Evolutionary conservation across 2,888 invertebrate genomes (phyloP).

Genomic region (Hyles lineata): DNA sequence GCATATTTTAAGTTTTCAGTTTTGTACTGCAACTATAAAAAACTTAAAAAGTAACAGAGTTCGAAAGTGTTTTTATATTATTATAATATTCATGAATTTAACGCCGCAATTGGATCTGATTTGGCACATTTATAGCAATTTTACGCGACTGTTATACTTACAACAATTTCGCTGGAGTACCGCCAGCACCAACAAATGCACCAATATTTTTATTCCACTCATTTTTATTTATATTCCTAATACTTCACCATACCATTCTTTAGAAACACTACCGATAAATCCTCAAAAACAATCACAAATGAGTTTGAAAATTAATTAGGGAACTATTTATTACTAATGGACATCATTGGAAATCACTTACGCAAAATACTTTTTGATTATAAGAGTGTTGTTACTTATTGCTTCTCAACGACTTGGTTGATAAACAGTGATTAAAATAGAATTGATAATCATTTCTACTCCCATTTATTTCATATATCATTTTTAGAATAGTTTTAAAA

Average conservation of each 20-base stretch:
- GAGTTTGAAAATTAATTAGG: background rate
- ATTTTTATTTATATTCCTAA: slow-evolving; percentile 17
- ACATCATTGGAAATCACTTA: slow-evolving; percentile 2
- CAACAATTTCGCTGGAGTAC: slow-evolving; percentile 9
- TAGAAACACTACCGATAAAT: background rate
- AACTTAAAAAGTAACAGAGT: no score
- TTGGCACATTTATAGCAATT: no score
- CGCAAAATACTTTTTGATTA: background rate
- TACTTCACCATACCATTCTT: background rate
- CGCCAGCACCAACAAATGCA: background rate
- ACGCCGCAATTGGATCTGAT: no score
- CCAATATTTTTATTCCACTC: background rate
- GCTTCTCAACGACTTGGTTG: background rate
- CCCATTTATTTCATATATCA: no score
- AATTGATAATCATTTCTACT: no score
- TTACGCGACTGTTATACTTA: slow-evolving; percentile 13
- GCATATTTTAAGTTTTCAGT: no score
- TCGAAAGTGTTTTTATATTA: no score
- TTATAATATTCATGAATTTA: no score
- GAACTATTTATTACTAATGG: slow-evolving; percentile 6
- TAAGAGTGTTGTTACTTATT: background rate
- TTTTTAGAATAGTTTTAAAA: no score
- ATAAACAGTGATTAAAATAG: background rate
- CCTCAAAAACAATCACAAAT: background rate
- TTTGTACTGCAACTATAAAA: no score